A percentile compares a stretch with the other conserved stretches of the same genome.
These are phyloP conservation scores for Lamellibrachia luymesi DNA, from an alignment of 1,140 invertebrate species.

Conservation along the genomic window DNA sequence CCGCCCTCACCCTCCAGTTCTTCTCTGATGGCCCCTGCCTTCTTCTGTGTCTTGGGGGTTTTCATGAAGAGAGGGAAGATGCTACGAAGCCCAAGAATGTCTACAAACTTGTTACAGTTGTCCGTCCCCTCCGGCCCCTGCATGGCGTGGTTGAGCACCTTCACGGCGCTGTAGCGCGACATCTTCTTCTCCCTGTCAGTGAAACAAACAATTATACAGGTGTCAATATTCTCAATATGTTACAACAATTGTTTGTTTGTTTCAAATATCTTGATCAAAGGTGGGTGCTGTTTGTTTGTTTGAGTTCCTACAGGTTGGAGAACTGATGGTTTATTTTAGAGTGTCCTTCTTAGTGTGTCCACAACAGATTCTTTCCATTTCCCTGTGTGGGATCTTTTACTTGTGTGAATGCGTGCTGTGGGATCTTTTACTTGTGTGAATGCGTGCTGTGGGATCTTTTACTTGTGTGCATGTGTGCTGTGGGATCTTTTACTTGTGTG, in stretches of 20 bases:
- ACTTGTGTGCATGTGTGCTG: too few relatives aligned
- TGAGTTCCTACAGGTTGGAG: neutral
- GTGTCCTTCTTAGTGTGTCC: neutral
- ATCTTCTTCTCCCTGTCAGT: constrained; percentile 86
- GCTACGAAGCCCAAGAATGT: constrained; percentile 92
- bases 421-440: too few relatives aligned
- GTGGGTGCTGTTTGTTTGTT: neutral
- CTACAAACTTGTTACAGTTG: constrained; percentile 98
- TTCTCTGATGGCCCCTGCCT: constrained; percentile 79
- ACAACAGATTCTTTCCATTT: neutral
- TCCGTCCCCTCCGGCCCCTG: constrained; percentile 87
- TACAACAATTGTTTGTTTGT: too few relatives aligned
- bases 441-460: too few relatives aligned
- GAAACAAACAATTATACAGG: neutral
- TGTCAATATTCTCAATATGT: too few relatives aligned
- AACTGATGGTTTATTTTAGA: neutral
- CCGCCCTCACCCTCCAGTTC: constrained; percentile 79
- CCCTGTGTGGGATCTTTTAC: neutral
- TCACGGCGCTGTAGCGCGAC: constrained; percentile 92
- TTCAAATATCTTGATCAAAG: too few relatives aligned
- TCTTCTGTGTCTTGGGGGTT: constrained; percentile 82
- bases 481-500: too few relatives aligned
- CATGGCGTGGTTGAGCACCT: constrained; percentile 95
- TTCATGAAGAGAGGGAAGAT: constrained; percentile 99
- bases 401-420: too few relatives aligned